These are phyloP conservation scores for Cactoblastis cactorum DNA, from an alignment of 2,888 invertebrate genomes.

Conservation along the genomic window DNA sequence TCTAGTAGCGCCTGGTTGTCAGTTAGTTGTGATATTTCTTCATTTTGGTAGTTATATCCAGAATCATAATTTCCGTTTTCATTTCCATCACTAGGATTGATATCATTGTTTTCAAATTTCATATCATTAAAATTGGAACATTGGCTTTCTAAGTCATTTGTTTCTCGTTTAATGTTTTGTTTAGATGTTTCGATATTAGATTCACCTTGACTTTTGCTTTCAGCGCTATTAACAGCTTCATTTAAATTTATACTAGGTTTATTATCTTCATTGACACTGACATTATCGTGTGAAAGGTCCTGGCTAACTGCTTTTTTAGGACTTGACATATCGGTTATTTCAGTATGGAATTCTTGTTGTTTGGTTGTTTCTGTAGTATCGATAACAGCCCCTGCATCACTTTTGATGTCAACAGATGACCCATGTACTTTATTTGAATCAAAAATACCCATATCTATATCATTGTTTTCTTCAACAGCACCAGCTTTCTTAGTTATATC, in stretches of 20 bases:
- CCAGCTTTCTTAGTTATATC: conserved; percentile 71
- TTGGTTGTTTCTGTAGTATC: conserved; percentile 42
- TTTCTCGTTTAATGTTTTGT: conserved; percentile 58
- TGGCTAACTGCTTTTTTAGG: conserved; percentile 35
- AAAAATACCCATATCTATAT: conserved; percentile 49
- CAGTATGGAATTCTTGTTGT: conserved; percentile 33
- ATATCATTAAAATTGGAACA: conserved; percentile 31
- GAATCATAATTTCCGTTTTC: conserved; percentile 36
- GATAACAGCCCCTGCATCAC: conserved; percentile 31
- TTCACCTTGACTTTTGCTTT: conserved; percentile 29
- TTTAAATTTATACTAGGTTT: conserved; percentile 31
- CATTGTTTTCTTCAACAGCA: conserved; percentile 56
- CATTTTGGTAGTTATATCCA: conserved; percentile 36
- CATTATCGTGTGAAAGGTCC: conserved; percentile 25
- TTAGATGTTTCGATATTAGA: conserved; percentile 36
- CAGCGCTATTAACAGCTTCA: conserved; percentile 24
- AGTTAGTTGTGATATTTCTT: conserved; percentile 39
- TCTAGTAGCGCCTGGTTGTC: conserved; percentile 38
- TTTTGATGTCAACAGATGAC: conserved; percentile 35
- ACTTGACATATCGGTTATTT: conserved; percentile 33
- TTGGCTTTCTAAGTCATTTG: conserved; percentile 31
- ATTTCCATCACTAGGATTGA: conserved; percentile 29
- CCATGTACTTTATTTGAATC: conserved; percentile 54
- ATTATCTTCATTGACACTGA: conserved; percentile 27
- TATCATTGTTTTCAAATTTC: conserved; percentile 31